Conservation (phyloP, 1,140 invertebrate genomes). For the Aphelenchoides avenae region DNA sequence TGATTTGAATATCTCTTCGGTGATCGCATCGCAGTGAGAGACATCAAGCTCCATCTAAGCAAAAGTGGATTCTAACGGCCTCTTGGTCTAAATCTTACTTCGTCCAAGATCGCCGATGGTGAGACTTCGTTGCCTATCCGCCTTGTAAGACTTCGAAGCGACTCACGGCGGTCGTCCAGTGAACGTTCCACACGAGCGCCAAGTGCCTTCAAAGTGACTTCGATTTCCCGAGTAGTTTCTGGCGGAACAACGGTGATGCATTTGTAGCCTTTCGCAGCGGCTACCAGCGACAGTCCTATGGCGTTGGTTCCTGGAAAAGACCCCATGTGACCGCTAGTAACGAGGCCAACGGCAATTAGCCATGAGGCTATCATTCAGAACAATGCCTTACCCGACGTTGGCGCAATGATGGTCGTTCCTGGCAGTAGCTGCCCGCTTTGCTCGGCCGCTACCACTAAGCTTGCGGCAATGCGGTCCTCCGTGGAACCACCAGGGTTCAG, state of each 20-base stretch:
- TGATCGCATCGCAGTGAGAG: constrained; percentile 86
- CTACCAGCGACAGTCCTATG: constrained; percentile 88
- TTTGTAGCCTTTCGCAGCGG: constrained; percentile 87
- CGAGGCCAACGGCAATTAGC: no score
- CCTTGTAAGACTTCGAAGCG: no score
- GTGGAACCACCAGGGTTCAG: constrained; percentile 89
- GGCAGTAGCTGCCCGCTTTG: constrained; percentile 66
- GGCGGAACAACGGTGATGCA: constrained; percentile 95
- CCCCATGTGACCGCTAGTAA: no score
- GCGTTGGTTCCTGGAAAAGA: no score
- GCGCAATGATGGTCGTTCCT: constrained; percentile 63
- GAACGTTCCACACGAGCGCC: constrained; percentile 92
- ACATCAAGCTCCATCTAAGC: no score
- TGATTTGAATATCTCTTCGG: constrained; percentile 76
- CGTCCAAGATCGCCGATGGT: no score
- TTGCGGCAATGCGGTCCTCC: constrained; percentile 87
- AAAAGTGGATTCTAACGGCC: no score
- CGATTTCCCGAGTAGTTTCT: constrained; percentile 67
- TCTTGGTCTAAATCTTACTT: no score
- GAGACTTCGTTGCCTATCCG: no score
- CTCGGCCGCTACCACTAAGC: constrained; percentile 95
- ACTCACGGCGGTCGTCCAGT: constrained; percentile 82
- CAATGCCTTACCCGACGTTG: constrained; percentile 54
- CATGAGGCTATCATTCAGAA: no score
- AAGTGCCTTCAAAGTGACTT: constrained; percentile 74